These are phyloP conservation scores for Xenentodon cancila DNA, from an alignment of 2,797 vertebrate genomes.

Conservation along the genomic window DNA sequence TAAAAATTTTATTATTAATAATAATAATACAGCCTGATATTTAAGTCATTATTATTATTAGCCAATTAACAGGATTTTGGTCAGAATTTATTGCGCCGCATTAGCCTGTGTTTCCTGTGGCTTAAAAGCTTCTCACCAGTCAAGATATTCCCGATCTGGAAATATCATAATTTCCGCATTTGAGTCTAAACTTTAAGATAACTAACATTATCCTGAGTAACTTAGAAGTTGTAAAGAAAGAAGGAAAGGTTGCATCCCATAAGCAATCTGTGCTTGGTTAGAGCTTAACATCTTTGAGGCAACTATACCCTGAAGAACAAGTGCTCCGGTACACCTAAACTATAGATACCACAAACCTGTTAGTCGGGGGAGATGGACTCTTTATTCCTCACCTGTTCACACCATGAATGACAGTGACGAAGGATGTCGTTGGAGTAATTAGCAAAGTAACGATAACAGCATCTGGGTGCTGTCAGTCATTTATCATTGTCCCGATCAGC, in stretches of 20 bases:
- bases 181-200: neutral
- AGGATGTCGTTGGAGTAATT: conserved; percentile 67
- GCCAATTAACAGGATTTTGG: too few relatives aligned
- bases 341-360: conserved; percentile 38
- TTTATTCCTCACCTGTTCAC: conserved; percentile 43
- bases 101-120: too few relatives aligned
- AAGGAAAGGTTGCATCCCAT: neutral
- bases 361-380: conserved; percentile 31
- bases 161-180: neutral
- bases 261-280: neutral
- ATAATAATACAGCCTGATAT: too few relatives aligned
- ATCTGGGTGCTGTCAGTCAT: conserved; percentile 50
- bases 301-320: neutral
- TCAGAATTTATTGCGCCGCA: too few relatives aligned
- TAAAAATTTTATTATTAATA: too few relatives aligned
- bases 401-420: conserved; percentile 69
- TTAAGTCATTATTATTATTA: too few relatives aligned
- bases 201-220: neutral
- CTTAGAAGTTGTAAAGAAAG: neutral
- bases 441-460: conserved; percentile 68
- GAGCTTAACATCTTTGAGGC: conserved; percentile 11
- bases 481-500: conserved; percentile 53
- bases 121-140: too few relatives aligned
- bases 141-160: too few relatives aligned
- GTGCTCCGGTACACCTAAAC: conserved; percentile 40